Evolutionary conservation across 2,888 invertebrate species (phyloP), one percentile per base, ranked within the genome.

Genomic region (Autographa gamma): DNA sequence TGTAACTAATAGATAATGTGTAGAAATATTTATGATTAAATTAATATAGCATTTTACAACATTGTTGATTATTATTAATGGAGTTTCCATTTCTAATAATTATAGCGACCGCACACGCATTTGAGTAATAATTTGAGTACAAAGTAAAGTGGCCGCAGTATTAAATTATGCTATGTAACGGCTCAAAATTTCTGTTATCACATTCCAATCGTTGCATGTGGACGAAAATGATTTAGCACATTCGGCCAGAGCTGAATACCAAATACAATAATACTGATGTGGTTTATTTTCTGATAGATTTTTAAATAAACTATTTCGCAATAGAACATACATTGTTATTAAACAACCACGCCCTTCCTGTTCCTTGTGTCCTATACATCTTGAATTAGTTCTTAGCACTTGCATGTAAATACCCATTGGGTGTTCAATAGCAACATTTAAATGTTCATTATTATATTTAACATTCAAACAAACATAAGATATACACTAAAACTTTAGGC

Each of bases 221-320:
- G 85, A 87, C 85, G 84, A 84, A 72, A 79, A 80, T 80, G 80
- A 79, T 81, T 78, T 79, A 82, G 80, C 84, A 86, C 82, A 88
- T 90, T 92, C 87, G 88, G 90, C 91, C 91, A 85, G 89, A 91
- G 93, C 93, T 92, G 91, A 90, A 89, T 92, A 93, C 94, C 95
- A 95, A 94, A 94, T 93, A 93, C 84, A 86, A 88, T 84, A 86
- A 88, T 84, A 88, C 77, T 89, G 88, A 91, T 92, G 90, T 92
- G 90, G 90, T 90, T 91, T 92, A 91, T 92, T 93, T 92, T 93
- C 90, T 88, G 88, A 91, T 89, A 86, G 88, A 85, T 88, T 88
- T 87, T 89, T 88, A 88, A 93, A 92, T 93, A 93, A 92, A 92
- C 88, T 88, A 88, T 89, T 90, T 90, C 85, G 85, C 87, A 87